Evolutionary conservation across 2,888 invertebrate species (phyloP), one percentile per base, ranked within the genome.

Genomic region (Euplagia quadripunctaria): DNA sequence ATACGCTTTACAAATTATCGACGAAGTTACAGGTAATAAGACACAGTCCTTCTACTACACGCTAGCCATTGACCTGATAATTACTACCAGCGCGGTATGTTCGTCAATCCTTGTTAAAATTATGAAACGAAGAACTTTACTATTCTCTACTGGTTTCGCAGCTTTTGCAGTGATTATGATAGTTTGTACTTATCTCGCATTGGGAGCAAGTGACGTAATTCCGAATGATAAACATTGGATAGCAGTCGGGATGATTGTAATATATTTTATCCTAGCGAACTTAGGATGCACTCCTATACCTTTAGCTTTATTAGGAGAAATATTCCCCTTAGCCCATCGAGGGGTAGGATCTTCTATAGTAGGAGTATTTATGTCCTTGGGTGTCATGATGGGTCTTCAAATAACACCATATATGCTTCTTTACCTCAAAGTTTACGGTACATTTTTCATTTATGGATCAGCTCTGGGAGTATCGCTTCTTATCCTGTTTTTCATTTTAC

Each of bases 241-340:
- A 61, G 58, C 20, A 31, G 20, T 61, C 12, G 58, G 58, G 58
- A 31, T 61, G 58, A 31, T 61, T 31, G 31, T 61, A 31, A 12
- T 61, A 6, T 93, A 90, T 76, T 92, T 92, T 67, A 83, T 92
- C n/a, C 74, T 92, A 42, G 86, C 86, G 0, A 94, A 93, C 78
- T 86, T 94, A 41, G 94, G 94, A 3, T 91, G 92, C 70, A 90
- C 92, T 9, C 89, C 92, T 0, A 91, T 94, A 72, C 90, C 94
- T 4, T 71, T 93, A 31, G 89, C 90, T 6, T 83, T 94, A 16
- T 75, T 92, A 58, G 94, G 94, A 0, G 94, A 94, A 78, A 73
- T 94, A 7, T 91, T 90, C 52, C 94, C 94, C 0, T 85, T 94
- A 51, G 88, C 83, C 0, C 91, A 93, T 71, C 88, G 90, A 80